Percentiles rank a stretch among this genome's conserved stretches.
These are phyloP conservation scores for Nomada hirtipes DNA, from an alignment of 2,888 invertebrate species.

Conservation along the genomic window DNA sequence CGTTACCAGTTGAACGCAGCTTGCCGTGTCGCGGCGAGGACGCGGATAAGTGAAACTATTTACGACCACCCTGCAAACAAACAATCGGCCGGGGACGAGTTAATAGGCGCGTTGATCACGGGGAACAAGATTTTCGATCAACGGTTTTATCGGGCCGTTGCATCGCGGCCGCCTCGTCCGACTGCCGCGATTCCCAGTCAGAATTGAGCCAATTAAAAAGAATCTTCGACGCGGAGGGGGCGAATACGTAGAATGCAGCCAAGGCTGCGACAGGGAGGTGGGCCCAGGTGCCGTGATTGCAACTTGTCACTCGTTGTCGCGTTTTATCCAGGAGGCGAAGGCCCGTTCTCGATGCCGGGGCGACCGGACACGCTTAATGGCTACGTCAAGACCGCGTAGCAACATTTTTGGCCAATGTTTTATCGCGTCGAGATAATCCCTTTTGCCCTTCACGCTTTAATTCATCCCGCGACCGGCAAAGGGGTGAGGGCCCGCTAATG, in stretches of 20 bases:
- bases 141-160: constrained; percentile 47
- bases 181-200: constrained; percentile 24
- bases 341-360: background rate
- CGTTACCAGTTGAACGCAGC: constrained; percentile 32
- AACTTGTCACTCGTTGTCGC: constrained; percentile 36
- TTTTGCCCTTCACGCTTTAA: constrained; percentile 67
- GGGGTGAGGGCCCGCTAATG: constrained; percentile 33
- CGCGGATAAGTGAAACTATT: constrained; percentile 54
- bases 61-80: constrained; percentile 55
- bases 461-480: constrained; percentile 52
- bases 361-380: constrained; percentile 57
- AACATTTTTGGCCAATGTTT: constrained; percentile 70
- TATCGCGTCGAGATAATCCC: constrained; percentile 66
- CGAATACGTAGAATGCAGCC: constrained; percentile 33
- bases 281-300: background rate
- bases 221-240: constrained; percentile 39
- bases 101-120: constrained; percentile 62
- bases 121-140: constrained; percentile 61
- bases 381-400: constrained; percentile 55
- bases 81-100: constrained; percentile 49
- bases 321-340: constrained; percentile 26
- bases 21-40: constrained; percentile 18
- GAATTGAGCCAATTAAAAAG: constrained; percentile 55
- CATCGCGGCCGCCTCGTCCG: constrained; percentile 26
- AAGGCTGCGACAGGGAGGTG: constrained; percentile 15